Conservation (phyloP, 2,888 invertebrate species). For the Silvanus unidentatus region DNA sequence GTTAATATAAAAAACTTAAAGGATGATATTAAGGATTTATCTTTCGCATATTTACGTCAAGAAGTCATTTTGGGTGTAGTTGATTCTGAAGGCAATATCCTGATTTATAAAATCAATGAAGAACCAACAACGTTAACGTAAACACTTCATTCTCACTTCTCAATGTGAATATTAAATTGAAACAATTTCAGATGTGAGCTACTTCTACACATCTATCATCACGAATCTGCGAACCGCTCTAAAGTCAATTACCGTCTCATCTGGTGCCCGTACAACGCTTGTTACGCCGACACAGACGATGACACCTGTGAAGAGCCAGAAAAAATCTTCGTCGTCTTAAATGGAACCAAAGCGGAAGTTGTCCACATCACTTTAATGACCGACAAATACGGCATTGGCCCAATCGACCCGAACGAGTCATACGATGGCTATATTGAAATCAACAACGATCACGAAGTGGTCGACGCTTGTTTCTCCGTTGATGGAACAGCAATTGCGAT, state of each 20-base stretch:
- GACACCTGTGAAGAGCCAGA: conserved; percentile 64
- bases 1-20: conserved; percentile 81
- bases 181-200: conserved; percentile 48
- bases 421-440: conserved; percentile 53
- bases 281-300: conserved; percentile 65
- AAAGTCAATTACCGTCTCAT: conserved; percentile 54
- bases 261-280: conserved; percentile 79
- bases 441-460: conserved; percentile 58
- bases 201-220: conserved; percentile 56
- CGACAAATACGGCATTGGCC: conserved; percentile 43
- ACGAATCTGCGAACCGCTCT: conserved; percentile 32
- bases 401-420: conserved; percentile 41
- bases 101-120: conserved; percentile 71
- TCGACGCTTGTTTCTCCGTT: conserved; percentile 86
- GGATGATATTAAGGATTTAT: conserved; percentile 83
- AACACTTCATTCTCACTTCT: conserved; percentile 35
- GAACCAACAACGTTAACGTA: conserved; percentile 54
- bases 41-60: conserved; percentile 78
- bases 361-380: conserved; percentile 51
- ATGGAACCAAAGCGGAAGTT: conserved; percentile 61
- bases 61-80: conserved; percentile 80
- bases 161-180: conserved; percentile 3
- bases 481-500: conserved; percentile 93
- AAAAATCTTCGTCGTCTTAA: conserved; percentile 73
- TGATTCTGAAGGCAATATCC: conserved; percentile 78